phyloP scores from a whole-genome alignment of 1,140 invertebrate species.

The Ips typographus region DNA sequence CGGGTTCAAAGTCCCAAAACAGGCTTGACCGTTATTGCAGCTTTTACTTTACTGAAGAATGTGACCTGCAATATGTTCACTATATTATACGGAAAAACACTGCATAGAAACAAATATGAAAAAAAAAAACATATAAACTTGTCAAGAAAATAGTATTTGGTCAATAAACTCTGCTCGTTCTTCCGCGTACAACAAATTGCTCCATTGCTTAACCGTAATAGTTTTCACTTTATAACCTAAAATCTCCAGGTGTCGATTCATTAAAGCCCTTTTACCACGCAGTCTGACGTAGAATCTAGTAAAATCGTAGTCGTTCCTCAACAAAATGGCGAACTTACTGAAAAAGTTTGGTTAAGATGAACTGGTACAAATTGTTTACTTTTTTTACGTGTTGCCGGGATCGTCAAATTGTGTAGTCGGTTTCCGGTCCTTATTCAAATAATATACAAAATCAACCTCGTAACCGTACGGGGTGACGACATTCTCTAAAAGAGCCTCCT shows the following conservation, averaged over 20 bases:
- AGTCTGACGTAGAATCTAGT: slow-evolving; percentile 45
- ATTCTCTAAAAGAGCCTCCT: slow-evolving; percentile 37
- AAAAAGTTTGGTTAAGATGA: slow-evolving; percentile 19
- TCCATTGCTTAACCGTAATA: slow-evolving; percentile 59
- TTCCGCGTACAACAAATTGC: slow-evolving; percentile 51
- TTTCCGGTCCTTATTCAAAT: slow-evolving; percentile 37
- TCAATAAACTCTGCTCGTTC: slow-evolving; percentile 44
- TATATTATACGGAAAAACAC: too few relatives aligned
- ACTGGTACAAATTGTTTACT: not conserved
- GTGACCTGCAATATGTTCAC: too few relatives aligned
- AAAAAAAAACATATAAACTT: too few relatives aligned
- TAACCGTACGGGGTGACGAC: slow-evolving; percentile 47
- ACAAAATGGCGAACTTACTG: slow-evolving; percentile 31
- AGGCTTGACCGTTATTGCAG: too few relatives aligned
- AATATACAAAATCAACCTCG: slow-evolving; percentile 44
- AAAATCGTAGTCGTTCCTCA: slow-evolving; percentile 48
- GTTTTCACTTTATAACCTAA: slow-evolving; percentile 60
- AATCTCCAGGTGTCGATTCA: slow-evolving; percentile 62
- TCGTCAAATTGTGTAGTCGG: slow-evolving; percentile 19
- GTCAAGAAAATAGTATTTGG: slow-evolving; percentile 27
- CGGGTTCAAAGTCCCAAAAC: too few relatives aligned
- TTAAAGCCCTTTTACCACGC: slow-evolving; percentile 52
- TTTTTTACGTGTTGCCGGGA: slow-evolving; percentile 15
- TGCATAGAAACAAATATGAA: too few relatives aligned
- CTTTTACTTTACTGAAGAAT: too few relatives aligned